These are phyloP conservation scores for Scytalopus superciliaris DNA, from an alignment of 2,113 vertebrate species.

Conservation along the genomic window DNA sequence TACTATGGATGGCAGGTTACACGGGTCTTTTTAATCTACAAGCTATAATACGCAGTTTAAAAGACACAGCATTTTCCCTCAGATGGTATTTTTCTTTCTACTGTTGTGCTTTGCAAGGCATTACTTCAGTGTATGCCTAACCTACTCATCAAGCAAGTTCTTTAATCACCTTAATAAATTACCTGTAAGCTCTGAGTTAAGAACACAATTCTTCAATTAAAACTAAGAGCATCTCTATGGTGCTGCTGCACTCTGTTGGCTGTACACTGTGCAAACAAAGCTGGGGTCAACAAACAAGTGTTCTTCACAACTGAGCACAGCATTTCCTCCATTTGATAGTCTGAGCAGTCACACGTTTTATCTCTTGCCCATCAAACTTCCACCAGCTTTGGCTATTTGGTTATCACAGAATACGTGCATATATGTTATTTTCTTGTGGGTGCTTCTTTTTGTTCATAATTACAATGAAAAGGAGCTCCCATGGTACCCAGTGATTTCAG, in stretches of 20 bases:
- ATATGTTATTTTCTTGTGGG: neutral
- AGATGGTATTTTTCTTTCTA: neutral
- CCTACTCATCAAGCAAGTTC: neutral
- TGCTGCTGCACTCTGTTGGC: neutral
- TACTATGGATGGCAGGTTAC: neutral
- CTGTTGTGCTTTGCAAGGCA: neutral
- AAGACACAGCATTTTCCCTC: neutral
- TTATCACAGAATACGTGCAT: neutral
- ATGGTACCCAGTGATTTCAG: neutral
- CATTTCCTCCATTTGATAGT: neutral
- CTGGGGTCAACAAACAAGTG: neutral
- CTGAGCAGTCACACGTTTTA: neutral
- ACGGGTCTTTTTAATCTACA: neutral
- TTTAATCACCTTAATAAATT: conserved; percentile 28
- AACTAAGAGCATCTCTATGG: neutral
- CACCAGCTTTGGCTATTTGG: neutral
- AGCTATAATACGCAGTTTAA: neutral
- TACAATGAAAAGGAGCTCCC: neutral
- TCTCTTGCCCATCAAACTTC: neutral
- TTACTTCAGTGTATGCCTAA: neutral
- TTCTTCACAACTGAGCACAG: neutral
- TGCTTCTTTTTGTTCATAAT: neutral
- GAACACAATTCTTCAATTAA: conserved; percentile 4
- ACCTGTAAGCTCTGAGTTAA: neutral
- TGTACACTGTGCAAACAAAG: neutral